Base-by-base conservation (phyloP, 2,888 invertebrate species). In the Cheilosia impressa region DNA sequence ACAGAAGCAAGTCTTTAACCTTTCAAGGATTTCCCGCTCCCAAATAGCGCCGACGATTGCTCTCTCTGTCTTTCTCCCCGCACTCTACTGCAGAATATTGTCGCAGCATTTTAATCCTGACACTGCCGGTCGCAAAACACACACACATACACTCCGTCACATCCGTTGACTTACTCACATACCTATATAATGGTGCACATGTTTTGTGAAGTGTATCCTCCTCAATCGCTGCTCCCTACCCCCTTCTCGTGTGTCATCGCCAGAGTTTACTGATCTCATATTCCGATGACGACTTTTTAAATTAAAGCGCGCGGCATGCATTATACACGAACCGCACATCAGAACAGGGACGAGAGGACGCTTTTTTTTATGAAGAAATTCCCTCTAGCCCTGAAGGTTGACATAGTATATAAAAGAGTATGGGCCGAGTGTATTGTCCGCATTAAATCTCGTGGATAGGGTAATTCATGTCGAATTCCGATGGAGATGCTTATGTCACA, bases 11-110 rank as follows among this genome's bases (percentile, higher is more conserved):
- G 90, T 90, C 91, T 91, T 91, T 90, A 90, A 90, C 90, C 90
- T 90, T 90, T 90, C 90, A 90, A 90, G 90, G 91, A 90, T 91
- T 88, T 91, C 88, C 80, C 80, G 75, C 52, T 75, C 69, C 65
- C 31, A 71, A 79, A 79, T 71, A 79, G 45, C 75, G 63, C 65
- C 71, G 69, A 73, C 71, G 65, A 69, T 75, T 84, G 73, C 58
- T 66, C 62, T 53, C 77, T 47, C 65, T 71, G 31, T 31, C 31
- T 9, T 31, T 31, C 31, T 0, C 2, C 13, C 38, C 57, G 50
- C 38, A 31, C 34, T 53, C 19, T 38, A 31, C 34, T 17, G 41
- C 65, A 57, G 43, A 58, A 73, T 60, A 76, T 66, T 85, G 85
- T 81, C 77, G 85, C 81, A 81, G 77, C 77, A 68, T 77, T 81